Evolutionary conservation across 2,797 vertebrate genomes (phyloP), one percentile per base, ranked within the genome.

Genomic region (Thripadectes ignobilis): DNA sequence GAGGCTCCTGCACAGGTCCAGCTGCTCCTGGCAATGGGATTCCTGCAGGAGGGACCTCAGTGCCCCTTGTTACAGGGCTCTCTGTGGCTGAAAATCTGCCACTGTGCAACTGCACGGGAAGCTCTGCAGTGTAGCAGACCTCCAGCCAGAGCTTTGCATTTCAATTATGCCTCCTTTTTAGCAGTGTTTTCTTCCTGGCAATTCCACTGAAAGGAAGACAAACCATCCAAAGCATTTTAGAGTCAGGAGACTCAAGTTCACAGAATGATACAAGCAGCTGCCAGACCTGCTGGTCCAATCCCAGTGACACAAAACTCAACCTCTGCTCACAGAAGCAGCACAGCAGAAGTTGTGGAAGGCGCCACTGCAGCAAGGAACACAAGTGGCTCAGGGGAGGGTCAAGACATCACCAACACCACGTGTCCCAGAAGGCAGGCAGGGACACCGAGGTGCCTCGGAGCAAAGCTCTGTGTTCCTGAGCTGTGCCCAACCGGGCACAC

Each of bases 31-130:
- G 49, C 9, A 52, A 34, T 5, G 48, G 49, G 39, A 69, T 59
- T 66, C 36, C 36, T 49, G 39, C 21, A 71, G 26, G 14, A 24
- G 38, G 36, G 5, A 36, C 7, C 36, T 54, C 66, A 12, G n/a
- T 32, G 46, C 15, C 48, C n/a, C 29, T 46, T 20, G 13, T 18
- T 23, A 23, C 23, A 63, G 36, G 54, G 48, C 21, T 63, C 67
- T n/a, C 29, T 1, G 14, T 1, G 3, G 39, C 36, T 74, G 27
- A 48, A 58, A 68, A 19, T 24, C 27, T 54, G 16, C 0, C 0
- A 16, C 30, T 34, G 4, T 32, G 43, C 45, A 75, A 69, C 18
- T 69, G 43, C 51, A 30, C 7, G 4, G 13, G 62, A 34, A 81
- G 65, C 52, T 3, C 18, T 23, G 77, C 75, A 34, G 13, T 22